Conservation (phyloP, 2,113 vertebrate genomes). For the Protobothrops flavoviridis region DNA sequence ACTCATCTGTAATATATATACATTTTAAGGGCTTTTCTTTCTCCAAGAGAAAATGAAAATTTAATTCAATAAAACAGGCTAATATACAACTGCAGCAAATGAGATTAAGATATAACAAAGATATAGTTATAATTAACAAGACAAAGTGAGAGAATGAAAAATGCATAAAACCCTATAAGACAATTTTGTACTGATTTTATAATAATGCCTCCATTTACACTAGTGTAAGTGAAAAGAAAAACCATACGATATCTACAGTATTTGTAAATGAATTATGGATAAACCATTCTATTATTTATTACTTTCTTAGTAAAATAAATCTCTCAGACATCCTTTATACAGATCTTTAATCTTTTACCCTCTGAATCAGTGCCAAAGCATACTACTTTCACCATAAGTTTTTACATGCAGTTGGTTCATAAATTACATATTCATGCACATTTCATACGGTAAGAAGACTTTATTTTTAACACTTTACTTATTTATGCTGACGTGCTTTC, state of each 20-base stretch:
- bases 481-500: neutral
- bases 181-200: conserved; percentile 1
- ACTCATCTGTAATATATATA: conserved; percentile 51
- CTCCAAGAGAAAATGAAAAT: neutral
- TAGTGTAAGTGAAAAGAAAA: neutral
- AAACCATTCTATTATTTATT: conserved; percentile 18
- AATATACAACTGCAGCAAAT: neutral
- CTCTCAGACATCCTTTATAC: conserved; percentile 20
- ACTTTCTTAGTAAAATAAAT: conserved; percentile 13
- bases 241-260: conserved; percentile 3
- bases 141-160: neutral
- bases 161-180: neutral
- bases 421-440: conserved; percentile 28
- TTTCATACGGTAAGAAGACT: neutral
- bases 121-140: conserved; percentile 3
- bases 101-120: conserved; percentile 15
- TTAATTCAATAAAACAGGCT: conserved; percentile 21
- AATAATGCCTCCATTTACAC: neutral
- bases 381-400: conserved; percentile 26
- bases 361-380: conserved; percentile 32
- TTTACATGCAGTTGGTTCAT: conserved; percentile 19
- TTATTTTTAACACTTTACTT: neutral
- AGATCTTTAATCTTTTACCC: conserved; percentile 34
- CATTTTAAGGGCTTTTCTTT: conserved; percentile 40
- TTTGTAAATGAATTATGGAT: conserved; percentile 22